A percentile compares a stretch with the other conserved stretches of the same genome.
These are phyloP conservation scores for Rhorus exstirpatorius DNA, from an alignment of 2,888 invertebrate species.

Conservation along the genomic window DNA sequence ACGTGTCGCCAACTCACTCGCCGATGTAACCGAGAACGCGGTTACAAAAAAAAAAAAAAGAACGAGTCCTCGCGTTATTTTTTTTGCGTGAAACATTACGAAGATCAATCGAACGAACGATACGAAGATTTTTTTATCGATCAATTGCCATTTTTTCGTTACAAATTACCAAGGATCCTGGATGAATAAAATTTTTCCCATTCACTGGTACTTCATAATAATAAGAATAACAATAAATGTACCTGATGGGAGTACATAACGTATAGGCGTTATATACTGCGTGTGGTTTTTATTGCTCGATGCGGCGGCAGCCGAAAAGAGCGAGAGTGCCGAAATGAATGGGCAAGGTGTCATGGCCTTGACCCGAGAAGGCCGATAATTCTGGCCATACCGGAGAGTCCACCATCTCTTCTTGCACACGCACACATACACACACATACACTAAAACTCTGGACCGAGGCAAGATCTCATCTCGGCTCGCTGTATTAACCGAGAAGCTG, in stretches of 20 bases:
- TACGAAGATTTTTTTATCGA: conserved; percentile 38
- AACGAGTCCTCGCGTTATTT: not conserved
- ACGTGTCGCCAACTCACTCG: conserved; percentile 4
- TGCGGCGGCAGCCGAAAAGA: conserved; percentile 38
- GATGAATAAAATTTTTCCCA: not conserved
- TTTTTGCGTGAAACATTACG: not conserved
- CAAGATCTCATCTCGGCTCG: conserved; percentile 16
- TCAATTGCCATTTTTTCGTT: conserved; percentile 32
- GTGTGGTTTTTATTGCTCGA: conserved; percentile 40
- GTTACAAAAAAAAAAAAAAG: not conserved
- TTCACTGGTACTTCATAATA: not conserved
- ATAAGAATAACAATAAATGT: not conserved
- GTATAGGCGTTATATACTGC: not conserved
- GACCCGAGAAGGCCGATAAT: conserved; percentile 67
- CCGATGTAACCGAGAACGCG: too few relatives aligned
- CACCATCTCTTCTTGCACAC: conserved; percentile 23
- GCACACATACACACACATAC: not conserved
- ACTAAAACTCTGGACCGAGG: not conserved
- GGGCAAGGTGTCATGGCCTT: conserved; percentile 66
- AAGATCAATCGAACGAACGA: not conserved
- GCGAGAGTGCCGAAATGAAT: conserved; percentile 60
- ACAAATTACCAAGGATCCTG: not conserved
- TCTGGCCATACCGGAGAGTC: conserved; percentile 39
- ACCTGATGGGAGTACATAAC: not conserved
- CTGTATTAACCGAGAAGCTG: not conserved